These are phyloP conservation scores for Eristalis tenax DNA, from an alignment of 2,888 invertebrate genomes.

Conservation along the genomic window DNA sequence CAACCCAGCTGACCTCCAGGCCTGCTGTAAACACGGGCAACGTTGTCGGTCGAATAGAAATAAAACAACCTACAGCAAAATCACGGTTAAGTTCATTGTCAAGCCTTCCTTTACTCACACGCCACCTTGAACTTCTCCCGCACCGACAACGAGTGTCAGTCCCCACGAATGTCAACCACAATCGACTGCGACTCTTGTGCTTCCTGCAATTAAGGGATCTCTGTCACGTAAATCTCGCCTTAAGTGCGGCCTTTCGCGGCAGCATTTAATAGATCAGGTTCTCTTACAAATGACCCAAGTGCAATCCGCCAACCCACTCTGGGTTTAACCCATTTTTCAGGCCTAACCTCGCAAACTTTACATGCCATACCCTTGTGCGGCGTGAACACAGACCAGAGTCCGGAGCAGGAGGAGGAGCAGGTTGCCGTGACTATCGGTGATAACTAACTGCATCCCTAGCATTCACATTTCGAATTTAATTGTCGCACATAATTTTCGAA, in stretches of 20 bases:
- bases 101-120: background rate
- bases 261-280: background rate
- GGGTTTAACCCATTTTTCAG: background rate
- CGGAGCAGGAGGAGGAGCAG: background rate
- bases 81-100: too few species aligned
- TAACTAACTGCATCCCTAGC: background rate
- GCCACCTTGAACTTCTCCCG: background rate
- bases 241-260: background rate
- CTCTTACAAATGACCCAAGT: background rate
- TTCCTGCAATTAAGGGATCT: background rate
- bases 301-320: background rate
- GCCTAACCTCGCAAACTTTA: background rate
- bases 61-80: too few species aligned
- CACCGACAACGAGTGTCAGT: background rate
- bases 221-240: background rate
- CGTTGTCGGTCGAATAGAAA: too few species aligned
- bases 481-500: constrained; percentile 19
- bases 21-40: too few species aligned
- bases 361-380: background rate
- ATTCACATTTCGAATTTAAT: constrained; percentile 27
- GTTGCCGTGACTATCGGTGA: too few species aligned
- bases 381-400: background rate
- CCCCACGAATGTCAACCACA: background rate
- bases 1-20: too few species aligned
- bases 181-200: background rate